These are phyloP conservation scores for Heteronetta atricapilla DNA, from an alignment of 2,113 vertebrate species.

Conservation along the genomic window DNA sequence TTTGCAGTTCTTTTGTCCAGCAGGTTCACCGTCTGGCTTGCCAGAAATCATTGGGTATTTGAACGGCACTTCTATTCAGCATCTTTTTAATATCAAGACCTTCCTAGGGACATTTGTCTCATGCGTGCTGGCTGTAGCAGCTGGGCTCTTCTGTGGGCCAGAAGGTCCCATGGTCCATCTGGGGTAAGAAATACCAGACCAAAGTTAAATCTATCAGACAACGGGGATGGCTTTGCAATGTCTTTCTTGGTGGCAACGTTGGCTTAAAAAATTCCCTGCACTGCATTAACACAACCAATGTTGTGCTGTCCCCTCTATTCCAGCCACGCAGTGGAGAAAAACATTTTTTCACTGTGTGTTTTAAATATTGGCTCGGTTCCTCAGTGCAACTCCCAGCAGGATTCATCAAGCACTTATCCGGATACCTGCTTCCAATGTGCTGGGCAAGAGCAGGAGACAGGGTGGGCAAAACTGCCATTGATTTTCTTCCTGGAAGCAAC, in stretches of 20 bases:
- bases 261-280: background rate
- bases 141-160: conserved; percentile 47
- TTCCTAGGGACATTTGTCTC: conserved; percentile 54
- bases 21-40: conserved; percentile 17
- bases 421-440: background rate
- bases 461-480: background rate
- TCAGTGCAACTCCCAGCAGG: accelerated
- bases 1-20: conserved; percentile 56
- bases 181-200: conserved; percentile 28
- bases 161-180: conserved; percentile 62
- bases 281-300: background rate
- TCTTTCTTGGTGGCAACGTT: background rate
- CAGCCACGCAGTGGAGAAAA: background rate
- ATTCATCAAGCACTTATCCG: background rate
- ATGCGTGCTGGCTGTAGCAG: conserved; percentile 53
- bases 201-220: background rate
- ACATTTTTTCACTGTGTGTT: background rate
- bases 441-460: background rate
- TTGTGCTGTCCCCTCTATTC: background rate
- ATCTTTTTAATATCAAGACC: conserved; percentile 60
- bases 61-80: conserved; percentile 50
- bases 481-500: background rate
- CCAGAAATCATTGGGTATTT: conserved; percentile 63
- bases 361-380: background rate
- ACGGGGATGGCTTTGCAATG: background rate